Evolutionary conservation across 2,888 invertebrate species (phyloP).

Genomic region (Patella depressa): DNA sequence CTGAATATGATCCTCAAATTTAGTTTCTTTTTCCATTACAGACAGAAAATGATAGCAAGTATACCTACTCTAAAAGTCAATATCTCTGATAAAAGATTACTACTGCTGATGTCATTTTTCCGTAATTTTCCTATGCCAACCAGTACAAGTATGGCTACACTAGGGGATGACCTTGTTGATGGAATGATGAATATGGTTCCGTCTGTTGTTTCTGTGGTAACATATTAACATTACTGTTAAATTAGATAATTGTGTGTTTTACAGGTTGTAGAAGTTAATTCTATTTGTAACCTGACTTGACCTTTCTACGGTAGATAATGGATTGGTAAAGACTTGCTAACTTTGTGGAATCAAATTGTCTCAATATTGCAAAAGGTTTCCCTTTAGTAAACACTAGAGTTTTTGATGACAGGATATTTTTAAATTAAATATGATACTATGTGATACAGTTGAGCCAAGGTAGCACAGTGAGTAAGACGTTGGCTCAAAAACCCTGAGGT

Average conservation of each 20-base stretch:
- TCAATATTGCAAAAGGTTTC: too few relatives aligned
- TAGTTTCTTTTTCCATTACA: conserved; percentile 61
- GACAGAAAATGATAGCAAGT: conserved; percentile 83
- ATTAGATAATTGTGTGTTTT: background rate
- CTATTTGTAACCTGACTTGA: background rate
- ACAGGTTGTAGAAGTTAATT: background rate
- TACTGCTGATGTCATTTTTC: conserved; percentile 78
- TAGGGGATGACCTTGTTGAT: conserved; percentile 63
- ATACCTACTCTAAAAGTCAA: conserved; percentile 82
- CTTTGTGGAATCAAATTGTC: too few relatives aligned
- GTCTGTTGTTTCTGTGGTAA: conserved; percentile 23
- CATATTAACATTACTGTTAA: background rate
- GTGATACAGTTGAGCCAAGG: too few relatives aligned
- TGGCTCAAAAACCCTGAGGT: too few relatives aligned
- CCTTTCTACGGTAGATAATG: background rate
- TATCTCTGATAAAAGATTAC: conserved; percentile 81
- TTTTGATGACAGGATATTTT: too few relatives aligned
- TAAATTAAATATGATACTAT: too few relatives aligned
- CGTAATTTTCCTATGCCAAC: conserved; percentile 73
- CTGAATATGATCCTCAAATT: too few relatives aligned
- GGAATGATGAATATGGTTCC: conserved; percentile 27
- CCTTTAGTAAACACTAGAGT: too few relatives aligned
- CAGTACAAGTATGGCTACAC: conserved; percentile 60
- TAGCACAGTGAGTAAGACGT: too few relatives aligned
- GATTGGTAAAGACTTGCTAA: too few relatives aligned